Base-by-base conservation (phyloP, 1,140 invertebrate species). In the Orchestia grillus region DNA sequence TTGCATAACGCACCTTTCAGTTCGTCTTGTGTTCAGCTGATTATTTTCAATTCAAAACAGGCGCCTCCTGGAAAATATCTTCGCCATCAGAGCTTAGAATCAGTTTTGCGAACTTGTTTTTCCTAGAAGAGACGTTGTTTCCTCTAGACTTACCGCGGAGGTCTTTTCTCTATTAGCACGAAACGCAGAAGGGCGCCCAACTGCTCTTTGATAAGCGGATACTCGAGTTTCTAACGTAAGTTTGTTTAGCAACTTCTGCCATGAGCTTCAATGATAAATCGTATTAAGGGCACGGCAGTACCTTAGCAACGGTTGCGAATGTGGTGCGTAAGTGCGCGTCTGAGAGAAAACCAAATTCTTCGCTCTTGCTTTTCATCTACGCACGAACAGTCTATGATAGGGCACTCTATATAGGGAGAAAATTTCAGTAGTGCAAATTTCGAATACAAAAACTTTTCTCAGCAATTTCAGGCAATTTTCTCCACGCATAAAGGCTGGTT, bases 201-300 rank as follows among this genome's bases (percentile, higher is more conserved):
- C 92, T 94, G 36, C 44, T 94, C 6, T 47, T 94, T 94, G 92
- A 94, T 94, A 94, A 94, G 92, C 43, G 92, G 92, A 94, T 94
- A 94, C 92, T 47, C 43, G 43, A 94, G 47, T 44, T 94, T 94
- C 44, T 44, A 94, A 11, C 43, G 43, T 44, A 94, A 94, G 92
- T 94, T 94, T 94, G 92, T 94, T 94, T 94, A 44, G 92, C 44
- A 94, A 94, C 92, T 94, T 94, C 92, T 94, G 92, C 92, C 47
- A 45, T 94, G 92, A 94, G 92, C 92, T 94, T 94, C 92, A 94
- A 94, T 94, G 92, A 94, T 94, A 94, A 94, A 94, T 94, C 92
- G 92, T 44, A 94, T 94, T 94, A 94, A 8, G 3, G 62, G 92
- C 44, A n/a, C 47, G 43, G 36, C 43, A 94, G 92, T 44, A 8